Evolutionary conservation across 2,888 invertebrate genomes (phyloP), one percentile per base, ranked within the genome.

Genomic region (Hirtodrosophila alboralis): DNA sequence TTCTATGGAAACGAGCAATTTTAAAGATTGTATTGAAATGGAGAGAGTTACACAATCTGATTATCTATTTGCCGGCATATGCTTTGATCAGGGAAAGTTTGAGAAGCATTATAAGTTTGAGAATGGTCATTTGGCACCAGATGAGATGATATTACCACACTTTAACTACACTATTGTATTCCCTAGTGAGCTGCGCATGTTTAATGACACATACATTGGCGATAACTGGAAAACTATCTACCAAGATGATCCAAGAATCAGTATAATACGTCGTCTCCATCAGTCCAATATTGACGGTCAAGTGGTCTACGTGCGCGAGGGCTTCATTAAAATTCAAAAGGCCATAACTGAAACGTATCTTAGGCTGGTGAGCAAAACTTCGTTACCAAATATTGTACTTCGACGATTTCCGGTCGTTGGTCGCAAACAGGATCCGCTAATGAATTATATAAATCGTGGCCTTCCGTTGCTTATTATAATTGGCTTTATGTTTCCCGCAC

Each of bases 401-500:
- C 65, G 76, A 5, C 71, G 83, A 3, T 88, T 86, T 57, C 87
- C 88, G 3, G 60, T 77, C 8, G 45, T 54, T 7, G 90, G 92
- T 0, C 95, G 93, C 87, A 87, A 93, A 0, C 90, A 92, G 36
- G 96, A 96, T 87, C 86, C 92, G 0, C 92, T 95, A 6, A 88
- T 95, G 2, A 90, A 92, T 12, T 92, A 93, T 0, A 86, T 96
- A 13, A 92, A 93, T 85, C 88, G 91, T 6, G 92, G 94, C 64
- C 91, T 96, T 16, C 94, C 96, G 0, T 90, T 95, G 65, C 93
- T 96, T 26, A 91, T 97, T 12, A 92, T 96, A 90, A 91, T 96
- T 14, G 95, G 95, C 76, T 96, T 95, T 85, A 93, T 95, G 53
- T 95, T 96, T 87, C 93, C 94, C 0, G 94, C 94, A 34, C 93